phyloP scores from a whole-genome alignment of 2,888 invertebrate species.

The Hoplodrina blanda region DNA sequence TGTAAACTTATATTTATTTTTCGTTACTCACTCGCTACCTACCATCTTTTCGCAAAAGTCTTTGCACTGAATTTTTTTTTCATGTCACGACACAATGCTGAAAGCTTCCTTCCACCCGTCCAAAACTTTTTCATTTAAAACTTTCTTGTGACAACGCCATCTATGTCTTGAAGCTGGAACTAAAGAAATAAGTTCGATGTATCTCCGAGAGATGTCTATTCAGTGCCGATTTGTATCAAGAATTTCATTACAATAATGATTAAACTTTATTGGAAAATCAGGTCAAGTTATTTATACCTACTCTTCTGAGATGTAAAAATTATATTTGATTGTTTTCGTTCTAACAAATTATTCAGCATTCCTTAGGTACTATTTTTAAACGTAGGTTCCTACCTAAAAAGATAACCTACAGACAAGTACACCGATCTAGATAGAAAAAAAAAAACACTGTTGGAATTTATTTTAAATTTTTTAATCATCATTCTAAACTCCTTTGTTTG shows the following conservation, averaged over 20 bases:
- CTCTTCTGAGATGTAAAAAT: conserved; percentile 52
- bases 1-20: conserved; percentile 44
- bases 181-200: conserved; percentile 61
- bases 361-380: too few species aligned
- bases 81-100: conserved; percentile 25
- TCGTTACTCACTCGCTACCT: conserved; percentile 20
- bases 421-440: too few species aligned
- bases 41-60: conserved; percentile 4
- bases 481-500: too few species aligned
- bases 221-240: conserved; percentile 27
- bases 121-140: conserved; percentile 32
- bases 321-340: conserved; percentile 60
- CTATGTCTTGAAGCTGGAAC: conserved; percentile 62
- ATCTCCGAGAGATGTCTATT: conserved; percentile 73
- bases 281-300: conserved; percentile 25
- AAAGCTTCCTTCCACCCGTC: conserved; percentile 30
- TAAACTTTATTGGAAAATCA: conserved; percentile 22
- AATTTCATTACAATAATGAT: conserved; percentile 19
- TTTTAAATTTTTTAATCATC: too few species aligned
- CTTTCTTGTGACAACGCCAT: conserved; percentile 71
- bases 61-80: conserved; percentile 34
- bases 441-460: too few species aligned
- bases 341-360: too few species aligned
- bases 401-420: too few species aligned
- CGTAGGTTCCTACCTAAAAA: too few species aligned